These are phyloP conservation scores for Hepsetus odoe DNA, from an alignment of 2,113 vertebrate genomes.

Conservation along the genomic window DNA sequence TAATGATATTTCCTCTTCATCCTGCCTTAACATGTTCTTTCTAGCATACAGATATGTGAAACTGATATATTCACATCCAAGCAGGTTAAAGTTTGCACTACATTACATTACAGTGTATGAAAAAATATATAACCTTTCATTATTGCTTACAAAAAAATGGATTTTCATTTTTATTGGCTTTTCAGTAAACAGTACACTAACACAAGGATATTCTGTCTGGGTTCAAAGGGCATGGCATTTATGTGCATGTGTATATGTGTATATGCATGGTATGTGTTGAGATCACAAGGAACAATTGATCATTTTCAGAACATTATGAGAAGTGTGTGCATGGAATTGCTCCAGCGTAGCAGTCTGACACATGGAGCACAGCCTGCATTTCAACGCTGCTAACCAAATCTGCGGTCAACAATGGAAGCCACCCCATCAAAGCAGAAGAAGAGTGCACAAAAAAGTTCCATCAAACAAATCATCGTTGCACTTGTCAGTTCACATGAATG, in stretches of 20 bases:
- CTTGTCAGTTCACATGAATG: slow-evolving; percentile 52
- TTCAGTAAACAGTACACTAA: neutral
- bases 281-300: slow-evolving; percentile 28
- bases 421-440: slow-evolving; percentile 17
- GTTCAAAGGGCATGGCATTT: neutral
- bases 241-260: neutral
- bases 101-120: neutral
- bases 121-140: neutral
- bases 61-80: no score
- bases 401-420: slow-evolving; percentile 3
- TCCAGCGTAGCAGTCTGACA: neutral
- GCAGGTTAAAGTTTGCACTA: no score
- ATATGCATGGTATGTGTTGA: neutral
- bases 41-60: no score
- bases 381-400: neutral
- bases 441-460: slow-evolving; percentile 18
- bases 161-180: slow-evolving; percentile 6
- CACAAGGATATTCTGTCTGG: neutral
- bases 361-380: neutral
- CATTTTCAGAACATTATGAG: slow-evolving; percentile 19
- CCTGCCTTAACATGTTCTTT: no score
- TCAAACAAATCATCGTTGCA: slow-evolving; percentile 50
- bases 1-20: no score
- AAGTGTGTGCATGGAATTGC: slow-evolving; percentile 1
- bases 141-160: neutral